phyloP scores from a whole-genome alignment of 2,888 invertebrate species.

The Tetranychus piercei region DNA sequence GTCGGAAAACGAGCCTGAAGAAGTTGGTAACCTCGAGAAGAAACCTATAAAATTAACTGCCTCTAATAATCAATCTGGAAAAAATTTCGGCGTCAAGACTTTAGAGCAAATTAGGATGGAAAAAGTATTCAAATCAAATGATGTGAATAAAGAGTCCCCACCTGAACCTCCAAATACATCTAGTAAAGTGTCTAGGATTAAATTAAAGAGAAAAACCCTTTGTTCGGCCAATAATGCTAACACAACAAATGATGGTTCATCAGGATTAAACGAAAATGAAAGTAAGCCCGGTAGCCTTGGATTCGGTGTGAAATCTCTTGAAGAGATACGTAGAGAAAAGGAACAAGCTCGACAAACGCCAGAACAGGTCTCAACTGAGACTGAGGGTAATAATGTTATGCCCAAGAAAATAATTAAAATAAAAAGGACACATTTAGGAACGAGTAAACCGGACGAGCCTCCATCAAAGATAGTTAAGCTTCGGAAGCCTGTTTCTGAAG shows the following conservation, averaged over 20 bases:
- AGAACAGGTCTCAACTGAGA: background rate
- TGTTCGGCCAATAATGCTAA: background rate
- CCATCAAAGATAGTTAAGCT: background rate
- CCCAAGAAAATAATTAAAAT: background rate
- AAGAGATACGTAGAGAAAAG: constrained; percentile 28
- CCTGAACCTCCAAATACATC: background rate
- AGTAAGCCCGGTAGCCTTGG: constrained; percentile 36
- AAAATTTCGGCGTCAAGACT: constrained; percentile 40
- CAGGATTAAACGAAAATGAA: background rate
- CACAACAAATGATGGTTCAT: background rate
- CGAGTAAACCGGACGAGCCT: background rate
- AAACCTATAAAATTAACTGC: background rate
- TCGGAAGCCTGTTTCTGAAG: background rate
- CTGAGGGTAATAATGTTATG: background rate
- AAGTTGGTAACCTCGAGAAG: constrained; percentile 7
- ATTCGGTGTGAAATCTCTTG: constrained; percentile 27
- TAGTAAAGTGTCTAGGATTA: background rate
- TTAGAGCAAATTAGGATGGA: constrained; percentile 50
- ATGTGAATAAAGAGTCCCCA: constrained; percentile 28
- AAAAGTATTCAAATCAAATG: constrained; percentile 50
- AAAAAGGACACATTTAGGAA: background rate
- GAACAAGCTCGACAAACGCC: background rate
- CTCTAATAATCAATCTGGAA: constrained; percentile 19
- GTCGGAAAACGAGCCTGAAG: constrained; percentile 19
- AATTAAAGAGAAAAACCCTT: background rate